A percentile compares a stretch with the other conserved stretches of the same genome.
These are phyloP conservation scores for Athene noctua DNA, from an alignment of 2,113 vertebrate genomes.

Conservation along the genomic window DNA sequence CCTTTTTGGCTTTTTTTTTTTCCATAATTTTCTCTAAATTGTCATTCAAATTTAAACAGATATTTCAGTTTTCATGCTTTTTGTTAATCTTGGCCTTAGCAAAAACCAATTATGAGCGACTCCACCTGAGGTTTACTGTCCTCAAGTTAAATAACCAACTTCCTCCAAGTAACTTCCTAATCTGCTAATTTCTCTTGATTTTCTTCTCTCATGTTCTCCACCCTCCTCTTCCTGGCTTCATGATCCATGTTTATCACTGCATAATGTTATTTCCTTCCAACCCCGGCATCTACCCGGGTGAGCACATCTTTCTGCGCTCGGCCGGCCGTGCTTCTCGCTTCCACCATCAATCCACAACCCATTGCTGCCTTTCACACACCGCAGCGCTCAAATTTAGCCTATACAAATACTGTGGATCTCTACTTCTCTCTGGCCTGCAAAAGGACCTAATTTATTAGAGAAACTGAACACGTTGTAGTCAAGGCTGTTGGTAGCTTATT, in stretches of 20 bases:
- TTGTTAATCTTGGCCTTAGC: neutral
- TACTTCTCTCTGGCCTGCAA: slow-evolving; percentile 6
- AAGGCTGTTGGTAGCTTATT: neutral
- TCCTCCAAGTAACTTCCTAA: slow-evolving; percentile 41
- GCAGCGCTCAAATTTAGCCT: slow-evolving; percentile 33
- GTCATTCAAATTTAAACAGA: neutral
- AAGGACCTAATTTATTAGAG: neutral
- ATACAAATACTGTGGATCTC: slow-evolving; percentile 9
- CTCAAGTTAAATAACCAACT: slow-evolving; percentile 16
- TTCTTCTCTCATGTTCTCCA: neutral
- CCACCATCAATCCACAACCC: slow-evolving; percentile 40
- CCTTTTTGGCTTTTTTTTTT: neutral
- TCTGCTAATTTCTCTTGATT: neutral
- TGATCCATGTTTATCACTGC: neutral
- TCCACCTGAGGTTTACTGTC: neutral
- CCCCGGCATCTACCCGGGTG: slow-evolving; percentile 47
- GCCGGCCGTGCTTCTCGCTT: neutral
- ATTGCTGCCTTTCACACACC: neutral
- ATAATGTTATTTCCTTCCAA: slow-evolving; percentile 58
- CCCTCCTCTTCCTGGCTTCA: slow-evolving; percentile 33
- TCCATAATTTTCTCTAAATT: neutral
- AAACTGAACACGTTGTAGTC: neutral
- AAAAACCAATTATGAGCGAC: no score
- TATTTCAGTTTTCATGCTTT: no score
- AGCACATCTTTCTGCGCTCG: slow-evolving; percentile 9